A percentile compares a stretch with the other conserved stretches of the same genome.
Conservation (phyloP, 2,113 vertebrate genomes). For the Notiomystis cincta region DNA sequence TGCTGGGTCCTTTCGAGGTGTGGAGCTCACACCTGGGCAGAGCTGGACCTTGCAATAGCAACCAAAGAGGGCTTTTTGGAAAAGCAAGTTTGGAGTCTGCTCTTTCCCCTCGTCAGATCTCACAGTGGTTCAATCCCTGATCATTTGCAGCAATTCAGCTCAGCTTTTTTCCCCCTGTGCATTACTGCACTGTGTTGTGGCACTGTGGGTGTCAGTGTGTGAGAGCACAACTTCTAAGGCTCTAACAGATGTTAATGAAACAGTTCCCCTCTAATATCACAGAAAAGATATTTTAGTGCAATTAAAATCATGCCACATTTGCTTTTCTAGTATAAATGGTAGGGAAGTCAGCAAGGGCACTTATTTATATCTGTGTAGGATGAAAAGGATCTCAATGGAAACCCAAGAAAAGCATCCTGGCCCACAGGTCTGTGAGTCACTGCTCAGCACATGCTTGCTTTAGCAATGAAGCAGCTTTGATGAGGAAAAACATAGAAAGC, state of each 20-base stretch:
- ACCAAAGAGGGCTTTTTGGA: neutral
- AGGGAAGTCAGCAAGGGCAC: neutral
- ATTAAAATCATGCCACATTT: neutral
- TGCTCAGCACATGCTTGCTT: neutral
- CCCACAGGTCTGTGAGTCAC: neutral
- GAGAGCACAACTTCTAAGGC: neutral
- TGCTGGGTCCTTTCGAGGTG: neutral
- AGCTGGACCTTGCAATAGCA: neutral
- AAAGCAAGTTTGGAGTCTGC: neutral
- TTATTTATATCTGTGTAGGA: neutral
- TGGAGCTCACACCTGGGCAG: neutral
- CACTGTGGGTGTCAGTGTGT: rapidly evolving
- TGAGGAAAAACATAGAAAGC: neutral
- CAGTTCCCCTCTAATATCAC: neutral
- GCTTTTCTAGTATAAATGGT: neutral
- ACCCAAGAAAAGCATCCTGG: slow-evolving; percentile 30
- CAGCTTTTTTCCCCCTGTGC: neutral
- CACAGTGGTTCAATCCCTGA: neutral
- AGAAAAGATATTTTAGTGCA: neutral
- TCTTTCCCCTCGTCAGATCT: neutral
- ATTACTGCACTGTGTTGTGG: neutral
- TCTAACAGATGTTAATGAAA: neutral
- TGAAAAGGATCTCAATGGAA: neutral
- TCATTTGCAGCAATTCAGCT: neutral
- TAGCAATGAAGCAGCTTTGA: neutral